Conservation (phyloP, 2,888 invertebrate genomes). For the Erebia epiphron region DNA sequence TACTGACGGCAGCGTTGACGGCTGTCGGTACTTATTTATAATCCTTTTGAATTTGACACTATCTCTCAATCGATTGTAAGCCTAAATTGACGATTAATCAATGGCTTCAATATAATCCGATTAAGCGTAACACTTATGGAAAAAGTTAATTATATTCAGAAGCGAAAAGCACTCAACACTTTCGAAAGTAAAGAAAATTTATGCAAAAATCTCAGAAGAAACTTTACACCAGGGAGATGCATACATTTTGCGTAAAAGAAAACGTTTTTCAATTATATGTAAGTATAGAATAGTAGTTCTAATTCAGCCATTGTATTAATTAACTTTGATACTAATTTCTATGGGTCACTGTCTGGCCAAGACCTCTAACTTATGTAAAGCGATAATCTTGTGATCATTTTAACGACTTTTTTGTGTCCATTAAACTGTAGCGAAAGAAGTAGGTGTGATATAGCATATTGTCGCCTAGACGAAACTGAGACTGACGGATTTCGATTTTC, state of each 20-base stretch:
- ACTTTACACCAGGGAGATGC: background rate
- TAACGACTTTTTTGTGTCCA: constrained; percentile 36
- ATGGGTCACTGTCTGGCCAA: constrained; percentile 63
- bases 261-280: background rate
- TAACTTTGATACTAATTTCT: constrained; percentile 23
- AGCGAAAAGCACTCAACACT: background rate
- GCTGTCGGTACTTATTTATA: constrained; percentile 33
- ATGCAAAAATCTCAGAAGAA: background rate
- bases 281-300: background rate
- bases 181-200: background rate
- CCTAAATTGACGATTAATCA: constrained; percentile 15
- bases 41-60: constrained; percentile 31
- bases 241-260: background rate
- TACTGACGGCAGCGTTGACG: constrained; percentile 35
- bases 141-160: background rate
- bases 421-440: constrained; percentile 61
- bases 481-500: constrained; percentile 61
- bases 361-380: constrained; percentile 67
- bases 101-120: constrained; percentile 17
- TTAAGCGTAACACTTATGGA: background rate
- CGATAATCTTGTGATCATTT: constrained; percentile 6
- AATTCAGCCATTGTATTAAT: constrained; percentile 15
- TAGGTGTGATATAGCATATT: constrained; percentile 54
- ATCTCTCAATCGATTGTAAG: constrained; percentile 31
- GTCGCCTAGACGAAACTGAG: constrained; percentile 2